Base-by-base conservation (phyloP, 2,888 invertebrate genomes). In the Barypeithes pellucidus region DNA sequence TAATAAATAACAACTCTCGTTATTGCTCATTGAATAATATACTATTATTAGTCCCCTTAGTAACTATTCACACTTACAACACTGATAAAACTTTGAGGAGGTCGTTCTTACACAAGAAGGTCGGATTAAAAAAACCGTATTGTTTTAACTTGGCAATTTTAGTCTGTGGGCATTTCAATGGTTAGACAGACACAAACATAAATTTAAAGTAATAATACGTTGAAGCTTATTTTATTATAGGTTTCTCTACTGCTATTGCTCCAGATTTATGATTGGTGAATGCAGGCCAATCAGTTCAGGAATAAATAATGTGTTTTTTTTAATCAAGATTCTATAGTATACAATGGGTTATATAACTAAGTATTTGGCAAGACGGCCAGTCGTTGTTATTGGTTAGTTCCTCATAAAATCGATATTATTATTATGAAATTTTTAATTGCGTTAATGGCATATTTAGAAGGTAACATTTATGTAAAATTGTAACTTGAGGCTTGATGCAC, bases 41-140 rank as follows among this genome's bases (percentile, higher is more conserved):
- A 29, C 7, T 5, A 29, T 50, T 50, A 50, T 52, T 22, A 11
- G 54, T 57, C 54, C 14, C 36, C 33, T 33, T n/a, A 33, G 11
- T 57, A 16, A 57, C 18, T 57, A 18, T 33, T 57, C 29, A 3
- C n/a, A 57, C 18, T 57, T 57, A 33, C 33, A 33, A 33, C 54
- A 33, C 33, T 33, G 54, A 52, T 14, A 29, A 29, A 52, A 14
- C 33, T 33, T 9, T 33, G 16, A 33, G 54, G 33, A 57, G 54
- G 54, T 18, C 54, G 33, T 16, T 57, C 54, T 57, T 57, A 57
- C 33, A 33, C 18, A 57, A 57, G 54, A 57, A 57, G 54, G 54
- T 57, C 33, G 33, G 5, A 33, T 47, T 8, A 47, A 52, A 57
- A 54, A 29, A 52, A 33, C 29, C 16, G 54, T 57, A 33, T 57